These are phyloP conservation scores for Ecdyonurus torrentis DNA, from an alignment of 2,888 invertebrate species.

Conservation along the genomic window DNA sequence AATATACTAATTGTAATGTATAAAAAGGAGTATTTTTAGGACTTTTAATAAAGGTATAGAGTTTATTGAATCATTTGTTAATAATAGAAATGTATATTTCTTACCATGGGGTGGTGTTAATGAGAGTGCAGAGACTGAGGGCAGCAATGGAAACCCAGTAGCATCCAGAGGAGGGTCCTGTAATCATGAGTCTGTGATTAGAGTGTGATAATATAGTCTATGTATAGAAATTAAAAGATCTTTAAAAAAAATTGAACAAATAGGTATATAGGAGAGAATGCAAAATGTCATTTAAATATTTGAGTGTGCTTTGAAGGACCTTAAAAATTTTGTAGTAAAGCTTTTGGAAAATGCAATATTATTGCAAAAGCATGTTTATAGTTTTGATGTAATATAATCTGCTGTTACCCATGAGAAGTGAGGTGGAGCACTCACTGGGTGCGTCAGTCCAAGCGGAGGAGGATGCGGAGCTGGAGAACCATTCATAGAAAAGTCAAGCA, in stretches of 20 bases:
- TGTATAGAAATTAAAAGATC: not conserved
- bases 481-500: not conserved
- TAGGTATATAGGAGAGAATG: too few relatives aligned
- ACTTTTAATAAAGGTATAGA: too few relatives aligned
- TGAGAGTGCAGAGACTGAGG: constrained; percentile 54
- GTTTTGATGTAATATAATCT: not conserved
- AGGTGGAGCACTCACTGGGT: constrained; percentile 1
- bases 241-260: too few relatives aligned
- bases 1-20: too few relatives aligned
- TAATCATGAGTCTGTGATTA: not conserved
- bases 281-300: too few relatives aligned
- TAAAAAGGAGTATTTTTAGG: too few relatives aligned
- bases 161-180: constrained; percentile 11
- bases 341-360: too few relatives aligned
- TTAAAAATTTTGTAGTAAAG: too few relatives aligned
- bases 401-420: constrained; percentile 1
- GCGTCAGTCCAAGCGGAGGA: not conserved
- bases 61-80: too few relatives aligned
- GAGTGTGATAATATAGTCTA: not conserved
- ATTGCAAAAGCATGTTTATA: too few relatives aligned
- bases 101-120: constrained; percentile 60
- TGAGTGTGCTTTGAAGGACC: too few relatives aligned
- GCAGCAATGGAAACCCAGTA: constrained; percentile 50
- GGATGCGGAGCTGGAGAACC: not conserved
- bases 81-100: constrained; percentile 19